Evolutionary conservation across 2,888 invertebrate genomes (phyloP).

Genomic region (Eueremaeus valkanovi): DNA sequence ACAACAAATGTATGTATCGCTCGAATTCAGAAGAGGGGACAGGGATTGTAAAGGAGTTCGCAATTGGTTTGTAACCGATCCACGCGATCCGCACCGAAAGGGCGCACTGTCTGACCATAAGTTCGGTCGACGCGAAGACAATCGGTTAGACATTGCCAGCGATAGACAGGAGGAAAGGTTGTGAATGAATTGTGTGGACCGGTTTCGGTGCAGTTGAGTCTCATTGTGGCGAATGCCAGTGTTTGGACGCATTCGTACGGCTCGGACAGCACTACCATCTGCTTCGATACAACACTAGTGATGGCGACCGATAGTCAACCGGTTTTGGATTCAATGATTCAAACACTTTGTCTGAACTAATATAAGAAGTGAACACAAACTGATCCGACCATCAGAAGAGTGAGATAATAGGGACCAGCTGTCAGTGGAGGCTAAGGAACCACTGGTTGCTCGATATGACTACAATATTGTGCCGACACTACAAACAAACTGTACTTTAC

Average conservation of each 20-base stretch:
- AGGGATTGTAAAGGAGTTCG: constrained; percentile 13
- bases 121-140: constrained; percentile 8
- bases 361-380: neutral
- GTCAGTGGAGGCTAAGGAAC: neutral
- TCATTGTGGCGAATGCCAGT: constrained; percentile 1
- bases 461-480: neutral
- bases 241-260: neutral
- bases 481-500: neutral
- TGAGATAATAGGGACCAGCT: neutral
- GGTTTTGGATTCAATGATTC: neutral
- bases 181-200: constrained; percentile 11
- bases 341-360: neutral
- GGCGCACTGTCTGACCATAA: neutral
- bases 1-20: constrained; percentile 62
- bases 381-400: neutral
- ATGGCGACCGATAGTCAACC: neutral
- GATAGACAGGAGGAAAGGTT: neutral
- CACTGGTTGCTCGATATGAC: constrained; percentile 10
- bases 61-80: neutral
- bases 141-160: constrained; percentile 13
- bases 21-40: constrained; percentile 54
- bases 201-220: neutral
- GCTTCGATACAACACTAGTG: neutral
- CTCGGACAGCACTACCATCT: constrained; percentile 20
- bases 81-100: neutral